These are phyloP conservation scores for Spea multiplicata DNA, from an alignment of 2,113 vertebrate genomes.

Conservation along the genomic window DNA sequence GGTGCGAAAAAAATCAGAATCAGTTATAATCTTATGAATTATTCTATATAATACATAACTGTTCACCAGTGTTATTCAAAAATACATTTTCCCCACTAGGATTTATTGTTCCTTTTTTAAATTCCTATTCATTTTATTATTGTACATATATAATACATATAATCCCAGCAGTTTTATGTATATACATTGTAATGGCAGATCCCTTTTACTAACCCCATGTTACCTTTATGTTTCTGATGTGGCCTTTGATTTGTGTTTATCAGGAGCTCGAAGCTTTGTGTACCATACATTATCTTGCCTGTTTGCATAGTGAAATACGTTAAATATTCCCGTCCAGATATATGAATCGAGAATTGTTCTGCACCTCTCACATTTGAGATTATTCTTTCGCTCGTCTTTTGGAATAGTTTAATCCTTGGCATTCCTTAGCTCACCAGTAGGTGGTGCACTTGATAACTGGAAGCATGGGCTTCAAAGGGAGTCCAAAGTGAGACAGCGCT, in stretches of 20 bases:
- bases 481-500: slow-evolving; percentile 56
- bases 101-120: too few relatives aligned
- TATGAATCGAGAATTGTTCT: neutral
- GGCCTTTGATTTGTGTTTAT: too few relatives aligned
- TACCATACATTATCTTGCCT: too few relatives aligned
- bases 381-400: neutral
- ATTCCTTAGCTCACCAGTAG: slow-evolving; percentile 69
- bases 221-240: neutral
- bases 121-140: neutral
- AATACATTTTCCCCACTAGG: too few relatives aligned
- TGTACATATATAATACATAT: neutral
- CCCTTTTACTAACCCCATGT: neutral
- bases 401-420: neutral
- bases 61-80: too few relatives aligned
- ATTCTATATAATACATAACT: too few relatives aligned
- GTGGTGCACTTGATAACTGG: slow-evolving; percentile 83
- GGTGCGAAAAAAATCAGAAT: too few relatives aligned
- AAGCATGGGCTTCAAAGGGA: slow-evolving; percentile 66
- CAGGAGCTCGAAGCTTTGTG: too few relatives aligned
- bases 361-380: neutral
- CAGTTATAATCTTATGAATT: too few relatives aligned
- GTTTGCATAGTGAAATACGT: neutral
- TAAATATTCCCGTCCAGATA: neutral
- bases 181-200: neutral
- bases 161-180: neutral